Evolutionary conservation across 2,113 vertebrate species (phyloP), one percentile per base, ranked within the genome.

Genomic region (Neotoma lepida): DNA sequence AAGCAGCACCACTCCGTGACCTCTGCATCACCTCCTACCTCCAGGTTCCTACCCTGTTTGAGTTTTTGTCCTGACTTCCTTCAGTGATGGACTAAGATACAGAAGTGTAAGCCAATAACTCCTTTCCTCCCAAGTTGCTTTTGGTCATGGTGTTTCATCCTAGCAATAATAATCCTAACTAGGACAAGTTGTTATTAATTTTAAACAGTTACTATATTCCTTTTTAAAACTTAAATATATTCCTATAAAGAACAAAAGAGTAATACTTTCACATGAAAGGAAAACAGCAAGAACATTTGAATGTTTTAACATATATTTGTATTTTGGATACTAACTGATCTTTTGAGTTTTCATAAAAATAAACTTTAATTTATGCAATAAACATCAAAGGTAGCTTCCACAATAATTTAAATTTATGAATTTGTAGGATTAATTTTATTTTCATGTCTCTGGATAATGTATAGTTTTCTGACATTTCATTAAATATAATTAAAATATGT

Each of bases 401-500:
- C 0, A 49, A 68, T n/a, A 26, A 91, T 73, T 88, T 89, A 71
- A 54, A 85, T 86, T 86, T 89, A 66, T 93, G 49, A 94, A 85
- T 76, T 66, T 77, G 24, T 63, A 80, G 58, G 8, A 9, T 15
- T 93, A 88, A 88, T 89, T 96, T 96, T 95, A 93, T 80, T 88
- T 93, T 82, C 17, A 6, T 73, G 12, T 73, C 46, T 93, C 64
- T 90, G 51, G 6, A 8, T 88, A 88, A 68, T 77, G 22, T 54
- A 4, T 63, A 95, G 24, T 58, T 95, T 96, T 84, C 30, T 91
- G 74, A 94, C 39, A 95, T 96, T 96, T 95, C 80, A 95, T 93
- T 96, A 93, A 91, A 85, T 54, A 1, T 91, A 96, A 95, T 96
- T 97, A 93, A 94, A 93, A 71, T 81, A 73, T 88, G n/a, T 8